Evolutionary conservation across 2,888 invertebrate genomes (phyloP).

Genomic region (Trachelus iudaicus): DNA sequence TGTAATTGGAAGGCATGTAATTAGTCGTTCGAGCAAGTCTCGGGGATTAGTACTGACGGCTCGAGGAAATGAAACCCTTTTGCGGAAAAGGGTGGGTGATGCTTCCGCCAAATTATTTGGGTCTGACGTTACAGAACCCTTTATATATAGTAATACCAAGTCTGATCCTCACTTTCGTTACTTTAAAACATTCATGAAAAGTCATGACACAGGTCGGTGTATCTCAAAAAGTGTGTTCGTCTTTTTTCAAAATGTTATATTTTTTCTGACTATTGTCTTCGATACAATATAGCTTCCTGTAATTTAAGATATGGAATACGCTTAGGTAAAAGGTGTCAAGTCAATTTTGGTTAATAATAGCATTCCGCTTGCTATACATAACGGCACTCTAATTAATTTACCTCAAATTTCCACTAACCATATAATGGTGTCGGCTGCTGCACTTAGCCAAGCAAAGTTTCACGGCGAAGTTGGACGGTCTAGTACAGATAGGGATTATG

Average conservation of each 20-base stretch:
- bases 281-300: neutral
- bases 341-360: neutral
- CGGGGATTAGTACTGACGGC: neutral
- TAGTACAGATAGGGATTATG: neutral
- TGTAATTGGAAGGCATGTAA: conserved; percentile 7
- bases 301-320: neutral
- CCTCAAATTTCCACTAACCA: conserved; percentile 21
- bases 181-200: neutral
- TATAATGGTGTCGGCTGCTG: conserved; percentile 10
- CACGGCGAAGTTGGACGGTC: neutral
- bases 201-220: neutral
- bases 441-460: neutral
- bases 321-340: neutral
- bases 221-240: neutral
- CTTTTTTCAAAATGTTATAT: neutral
- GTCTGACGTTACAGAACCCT: neutral
- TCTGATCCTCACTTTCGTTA: neutral
- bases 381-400: conserved; percentile 19
- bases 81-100: neutral
- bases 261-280: neutral
- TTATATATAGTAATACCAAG: neutral
- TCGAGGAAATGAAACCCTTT: conserved; percentile 10
- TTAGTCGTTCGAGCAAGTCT: conserved; percentile 1
- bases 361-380: neutral
- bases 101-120: neutral